Evolutionary conservation across 1,140 invertebrate species (phyloP).

Genomic region (Cherax destructor): DNA sequence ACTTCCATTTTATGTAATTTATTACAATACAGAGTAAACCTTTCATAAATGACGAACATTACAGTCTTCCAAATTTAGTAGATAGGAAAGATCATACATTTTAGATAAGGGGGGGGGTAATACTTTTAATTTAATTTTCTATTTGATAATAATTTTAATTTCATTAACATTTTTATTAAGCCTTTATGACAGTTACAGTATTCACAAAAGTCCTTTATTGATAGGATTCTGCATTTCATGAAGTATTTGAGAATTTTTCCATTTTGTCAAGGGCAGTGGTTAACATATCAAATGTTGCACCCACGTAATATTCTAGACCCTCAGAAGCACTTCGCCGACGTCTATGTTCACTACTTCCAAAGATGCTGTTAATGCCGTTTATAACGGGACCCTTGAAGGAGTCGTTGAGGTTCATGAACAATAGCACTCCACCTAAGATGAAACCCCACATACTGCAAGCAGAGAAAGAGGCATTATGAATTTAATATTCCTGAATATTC

Average conservation of each 20-base stretch:
- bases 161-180: too few relatives aligned
- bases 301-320: constrained; percentile 4
- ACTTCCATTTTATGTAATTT: too few relatives aligned
- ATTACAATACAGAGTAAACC: too few relatives aligned
- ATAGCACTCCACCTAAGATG: not conserved
- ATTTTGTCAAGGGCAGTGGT: constrained; percentile 8
- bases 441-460: constrained; percentile 13
- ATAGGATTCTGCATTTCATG: not conserved
- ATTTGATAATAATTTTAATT: too few relatives aligned
- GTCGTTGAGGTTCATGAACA: constrained; percentile 3
- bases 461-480: not conserved
- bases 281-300: not conserved
- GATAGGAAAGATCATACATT: too few relatives aligned
- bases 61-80: too few relatives aligned
- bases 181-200: too few relatives aligned
- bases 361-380: not conserved
- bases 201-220: too few relatives aligned
- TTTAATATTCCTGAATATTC: not conserved
- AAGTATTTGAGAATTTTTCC: not conserved
- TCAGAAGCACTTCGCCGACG: not conserved
- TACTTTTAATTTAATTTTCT: too few relatives aligned
- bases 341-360: not conserved
- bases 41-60: too few relatives aligned
- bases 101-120: too few relatives aligned
- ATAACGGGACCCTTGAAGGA: not conserved